These are phyloP conservation scores for Mantis religiosa DNA, from an alignment of 2,888 invertebrate genomes.

Conservation along the genomic window DNA sequence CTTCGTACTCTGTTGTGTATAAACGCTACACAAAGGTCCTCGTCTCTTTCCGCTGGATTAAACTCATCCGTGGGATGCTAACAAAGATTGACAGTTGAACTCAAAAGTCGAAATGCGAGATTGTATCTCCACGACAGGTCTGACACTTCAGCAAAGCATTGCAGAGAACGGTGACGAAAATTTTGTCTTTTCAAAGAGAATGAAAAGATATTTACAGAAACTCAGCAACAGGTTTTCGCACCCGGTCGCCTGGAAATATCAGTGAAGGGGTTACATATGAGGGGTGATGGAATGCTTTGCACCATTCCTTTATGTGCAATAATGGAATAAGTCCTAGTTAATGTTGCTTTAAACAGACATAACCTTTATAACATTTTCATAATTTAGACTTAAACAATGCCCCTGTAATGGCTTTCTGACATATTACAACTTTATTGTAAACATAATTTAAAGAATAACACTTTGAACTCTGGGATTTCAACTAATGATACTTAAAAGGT, in stretches of 20 bases:
- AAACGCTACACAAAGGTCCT: not conserved
- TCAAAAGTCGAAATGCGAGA: not conserved
- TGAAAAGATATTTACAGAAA: not conserved
- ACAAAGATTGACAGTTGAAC: not conserved
- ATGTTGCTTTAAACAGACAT: too few relatives aligned
- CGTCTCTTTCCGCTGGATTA: not conserved
- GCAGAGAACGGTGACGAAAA: not conserved
- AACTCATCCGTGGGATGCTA: not conserved
- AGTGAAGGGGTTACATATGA: not conserved
- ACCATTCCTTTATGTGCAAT: not conserved
- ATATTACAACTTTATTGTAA: too few relatives aligned
- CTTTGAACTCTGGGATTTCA: too few relatives aligned
- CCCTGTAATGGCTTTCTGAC: too few relatives aligned
- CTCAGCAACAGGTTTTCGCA: not conserved
- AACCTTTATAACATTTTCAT: too few relatives aligned
- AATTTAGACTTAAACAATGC: too few relatives aligned
- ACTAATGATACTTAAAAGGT: too few relatives aligned
- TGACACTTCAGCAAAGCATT: not conserved
- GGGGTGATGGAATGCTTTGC: not conserved
- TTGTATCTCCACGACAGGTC: not conserved
- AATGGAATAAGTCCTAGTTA: not conserved
- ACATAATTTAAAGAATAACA: too few relatives aligned
- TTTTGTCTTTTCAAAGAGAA: slow-evolving; percentile 4
- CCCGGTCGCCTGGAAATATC: slow-evolving; percentile 1
- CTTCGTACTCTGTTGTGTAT: not conserved